A percentile compares a stretch with the other conserved stretches of the same genome.
Conservation (phyloP, 2,797 vertebrate species). For the Poecilia picta region DNA sequence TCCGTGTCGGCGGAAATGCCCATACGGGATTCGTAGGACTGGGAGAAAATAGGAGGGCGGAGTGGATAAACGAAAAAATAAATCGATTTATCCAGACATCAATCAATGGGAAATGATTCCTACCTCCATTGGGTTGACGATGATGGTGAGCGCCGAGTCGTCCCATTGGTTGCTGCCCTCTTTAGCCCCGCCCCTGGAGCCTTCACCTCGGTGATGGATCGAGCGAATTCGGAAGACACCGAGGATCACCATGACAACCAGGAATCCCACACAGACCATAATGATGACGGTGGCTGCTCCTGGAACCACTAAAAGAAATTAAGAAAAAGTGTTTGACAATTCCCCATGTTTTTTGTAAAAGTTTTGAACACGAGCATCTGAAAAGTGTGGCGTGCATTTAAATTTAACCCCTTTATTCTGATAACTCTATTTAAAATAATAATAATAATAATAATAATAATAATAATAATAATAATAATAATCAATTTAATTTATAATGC, state of each 20-base stretch:
- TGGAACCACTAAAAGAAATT: conserved; percentile 85
- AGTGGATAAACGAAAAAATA: background rate
- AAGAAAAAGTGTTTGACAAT: background rate
- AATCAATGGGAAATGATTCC: conserved; percentile 19
- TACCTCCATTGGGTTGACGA: conserved; percentile 99
- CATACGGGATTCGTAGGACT: conserved; percentile 85
- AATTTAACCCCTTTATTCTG: background rate
- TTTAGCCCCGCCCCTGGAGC: conserved; percentile 77
- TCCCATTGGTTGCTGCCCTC: conserved; percentile 94
- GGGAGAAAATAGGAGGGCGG: conserved; percentile 1
- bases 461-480: too few species aligned
- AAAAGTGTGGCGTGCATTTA: conserved; percentile 1
- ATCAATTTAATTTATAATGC: too few species aligned
- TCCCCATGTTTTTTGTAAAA: background rate
- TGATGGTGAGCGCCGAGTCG: conserved; percentile 97
- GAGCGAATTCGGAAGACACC: conserved; percentile 97
- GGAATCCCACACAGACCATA: conserved; percentile 96
- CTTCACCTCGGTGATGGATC: conserved; percentile 88
- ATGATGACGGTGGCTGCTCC: conserved; percentile 97
- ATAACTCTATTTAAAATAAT: background rate
- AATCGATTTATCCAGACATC: background rate
- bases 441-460: too few species aligned
- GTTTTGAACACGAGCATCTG: background rate
- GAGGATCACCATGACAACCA: conserved; percentile 96
- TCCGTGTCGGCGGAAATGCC: conserved; percentile 80